Evolutionary conservation across 2,113 vertebrate genomes (phyloP).

Genomic region (Chascanopsetta lugubris): DNA sequence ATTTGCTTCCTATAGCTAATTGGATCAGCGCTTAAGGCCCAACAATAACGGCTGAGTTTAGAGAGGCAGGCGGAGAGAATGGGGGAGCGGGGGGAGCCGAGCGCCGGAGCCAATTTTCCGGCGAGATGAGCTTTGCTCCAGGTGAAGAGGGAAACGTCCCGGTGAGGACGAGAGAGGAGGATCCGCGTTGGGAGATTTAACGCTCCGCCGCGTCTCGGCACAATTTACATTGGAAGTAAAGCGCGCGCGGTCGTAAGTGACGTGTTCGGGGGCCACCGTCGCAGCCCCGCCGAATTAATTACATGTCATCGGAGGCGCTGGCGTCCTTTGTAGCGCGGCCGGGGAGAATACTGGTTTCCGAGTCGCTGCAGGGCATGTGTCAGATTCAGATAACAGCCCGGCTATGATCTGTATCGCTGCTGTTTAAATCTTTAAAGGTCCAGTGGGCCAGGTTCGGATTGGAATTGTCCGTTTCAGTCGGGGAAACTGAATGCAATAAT

Average conservation of each 20-base stretch:
- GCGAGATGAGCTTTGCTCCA: conserved; percentile 78
- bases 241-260: conserved; percentile 11
- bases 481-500: no score
- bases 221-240: conserved; percentile 11
- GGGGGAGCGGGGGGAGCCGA: conserved; percentile 55
- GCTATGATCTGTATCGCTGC: not conserved
- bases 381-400: not conserved
- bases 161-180: conserved; percentile 66
- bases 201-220: no score
- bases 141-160: conserved; percentile 71
- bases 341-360: conserved; percentile 2
- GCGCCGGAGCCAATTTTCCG: conserved; percentile 68
- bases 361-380: conserved; percentile 11
- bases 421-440: no score
- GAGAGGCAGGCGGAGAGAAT: conserved; percentile 62
- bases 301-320: not conserved
- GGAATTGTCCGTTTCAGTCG: no score
- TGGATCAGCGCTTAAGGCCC: conserved; percentile 77
- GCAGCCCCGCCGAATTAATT: conserved; percentile 26
- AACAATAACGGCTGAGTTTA: conserved; percentile 68
- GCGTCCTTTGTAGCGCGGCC: not conserved
- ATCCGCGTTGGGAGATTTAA: conserved; percentile 52
- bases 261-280: conserved; percentile 8
- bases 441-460: no score
- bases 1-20: conserved; percentile 78